Conservation (phyloP, 2,113 vertebrate species). For the Tragelaphus buxtoni region DNA sequence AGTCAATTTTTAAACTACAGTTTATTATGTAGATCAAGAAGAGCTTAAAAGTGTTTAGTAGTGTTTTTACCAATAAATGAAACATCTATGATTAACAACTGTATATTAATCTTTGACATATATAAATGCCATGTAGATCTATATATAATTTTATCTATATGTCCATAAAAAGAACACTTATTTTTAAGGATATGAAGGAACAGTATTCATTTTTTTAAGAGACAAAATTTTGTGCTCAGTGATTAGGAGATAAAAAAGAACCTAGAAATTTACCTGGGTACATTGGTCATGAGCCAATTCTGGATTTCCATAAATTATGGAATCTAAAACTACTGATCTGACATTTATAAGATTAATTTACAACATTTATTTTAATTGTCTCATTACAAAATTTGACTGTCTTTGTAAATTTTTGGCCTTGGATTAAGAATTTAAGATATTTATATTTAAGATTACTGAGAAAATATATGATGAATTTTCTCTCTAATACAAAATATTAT, state of each 20-base stretch:
- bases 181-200: not conserved
- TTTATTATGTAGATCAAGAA: no score
- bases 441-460: not conserved
- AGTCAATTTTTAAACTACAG: no score
- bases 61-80: no score
- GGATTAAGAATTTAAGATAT: not conserved
- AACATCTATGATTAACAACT: no score
- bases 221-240: not conserved
- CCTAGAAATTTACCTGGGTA: not conserved
- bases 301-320: not conserved
- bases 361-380: not conserved
- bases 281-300: not conserved
- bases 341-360: not conserved
- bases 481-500: not conserved
- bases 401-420: not conserved
- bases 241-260: not conserved
- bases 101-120: no score
- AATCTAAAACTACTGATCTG: not conserved
- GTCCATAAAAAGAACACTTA: slow-evolving; percentile 21
- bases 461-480: not conserved
- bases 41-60: no score
- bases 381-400: not conserved
- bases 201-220: not conserved
- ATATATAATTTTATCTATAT: not conserved
- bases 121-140: no score